Base-by-base conservation (phyloP, 2,797 vertebrate genomes). In the Poecilia gillii region DNA sequence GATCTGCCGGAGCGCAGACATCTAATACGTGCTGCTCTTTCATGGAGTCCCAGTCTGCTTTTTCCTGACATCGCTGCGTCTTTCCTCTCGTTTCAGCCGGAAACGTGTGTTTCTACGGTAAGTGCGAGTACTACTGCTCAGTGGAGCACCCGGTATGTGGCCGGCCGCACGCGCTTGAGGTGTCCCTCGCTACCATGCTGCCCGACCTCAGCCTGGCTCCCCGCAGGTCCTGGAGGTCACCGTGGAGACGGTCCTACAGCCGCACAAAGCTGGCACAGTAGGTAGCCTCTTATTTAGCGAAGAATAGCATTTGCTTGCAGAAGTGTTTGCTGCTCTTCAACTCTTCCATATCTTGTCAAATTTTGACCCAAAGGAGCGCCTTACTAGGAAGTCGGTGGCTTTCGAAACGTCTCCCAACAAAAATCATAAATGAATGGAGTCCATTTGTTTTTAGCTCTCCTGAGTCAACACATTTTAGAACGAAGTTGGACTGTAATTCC, bases 91-190 rank as follows among this genome's bases (percentile, higher is more conserved):
- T 85, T 89, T 73, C 46, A 99, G 97, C 87, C 59, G 97, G 96
- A 13, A 99, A 98, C 0, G 43, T 97, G 87, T 99, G 97, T 91
- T 99, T 99, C 96, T 96, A 97, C 0, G 97, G 97, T 4, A 95
- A 95, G 87, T 99, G 97, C 80, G 96, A 97, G 20, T 98, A 97
- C 91, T 99, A 99, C 95, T 99, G 97, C 82, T 96, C 97, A 49
- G 92, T 96, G 0, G 97, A 98, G 85, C 96, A 98, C 0, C 97
- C 97, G 0, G 88, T 98, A 78, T 99, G 97, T 0, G 97, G 97
- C 1, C 96, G 91, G 59, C 97, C 97, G 0, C 95, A 97, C 77
- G 74, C 0, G 28, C 92, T 99, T 78, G 97, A 99, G 92, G 97
- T 96, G 33, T 99, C 97, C 77, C 81, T 99, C 93, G 97, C 97